These are phyloP conservation scores for Clinocottus analis DNA, from an alignment of 2,113 vertebrate genomes.

Conservation along the genomic window DNA sequence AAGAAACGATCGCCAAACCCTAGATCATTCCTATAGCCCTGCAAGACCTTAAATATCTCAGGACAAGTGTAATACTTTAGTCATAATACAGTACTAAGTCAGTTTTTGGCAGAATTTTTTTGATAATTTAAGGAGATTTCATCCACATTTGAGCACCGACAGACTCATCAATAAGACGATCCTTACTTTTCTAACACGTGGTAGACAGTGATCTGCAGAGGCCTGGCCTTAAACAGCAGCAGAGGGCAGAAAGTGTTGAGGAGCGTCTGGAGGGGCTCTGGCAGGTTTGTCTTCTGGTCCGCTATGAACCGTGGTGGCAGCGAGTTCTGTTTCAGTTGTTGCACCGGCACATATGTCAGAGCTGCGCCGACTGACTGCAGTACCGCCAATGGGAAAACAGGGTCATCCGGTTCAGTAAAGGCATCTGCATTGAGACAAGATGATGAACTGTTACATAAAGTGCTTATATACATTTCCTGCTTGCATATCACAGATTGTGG, in stretches of 20 bases:
- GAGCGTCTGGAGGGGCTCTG: constrained; percentile 90
- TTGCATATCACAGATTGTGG: not conserved
- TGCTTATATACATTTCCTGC: not conserved
- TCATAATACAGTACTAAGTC: not conserved
- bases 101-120: not conserved
- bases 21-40: not conserved
- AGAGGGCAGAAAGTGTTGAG: constrained; percentile 91
- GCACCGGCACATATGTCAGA: constrained; percentile 86
- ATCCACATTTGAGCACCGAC: not conserved
- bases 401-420: constrained; percentile 83
- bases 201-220: constrained; percentile 91
- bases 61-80: not conserved
- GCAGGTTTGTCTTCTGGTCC: constrained; percentile 91
- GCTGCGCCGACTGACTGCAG: constrained; percentile 90
- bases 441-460: not conserved
- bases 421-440: constrained; percentile 66
- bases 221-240: constrained; percentile 89
- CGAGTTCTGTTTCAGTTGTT: constrained; percentile 89
- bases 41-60: not conserved
- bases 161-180: not conserved
- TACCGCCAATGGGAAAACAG: constrained; percentile 79
- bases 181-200: constrained; percentile 93
- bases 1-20: not conserved
- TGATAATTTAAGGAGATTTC: not conserved
- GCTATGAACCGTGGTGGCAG: constrained; percentile 87